These are phyloP conservation scores for Rapana venosa DNA, from an alignment of 2,888 invertebrate genomes.

Conservation along the genomic window DNA sequence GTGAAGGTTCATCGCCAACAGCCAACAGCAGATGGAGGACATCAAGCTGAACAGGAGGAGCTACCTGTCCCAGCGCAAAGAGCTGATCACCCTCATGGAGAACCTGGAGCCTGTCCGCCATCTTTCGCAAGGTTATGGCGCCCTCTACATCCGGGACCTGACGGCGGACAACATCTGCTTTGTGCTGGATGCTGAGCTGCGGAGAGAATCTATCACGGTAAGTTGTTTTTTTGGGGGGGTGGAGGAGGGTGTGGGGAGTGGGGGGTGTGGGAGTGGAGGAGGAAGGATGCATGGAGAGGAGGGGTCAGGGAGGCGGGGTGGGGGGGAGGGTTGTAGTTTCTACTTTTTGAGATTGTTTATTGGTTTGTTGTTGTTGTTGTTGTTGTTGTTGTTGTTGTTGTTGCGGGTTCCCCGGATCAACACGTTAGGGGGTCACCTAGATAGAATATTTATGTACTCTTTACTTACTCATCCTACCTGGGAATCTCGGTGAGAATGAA, in stretches of 20 bases:
- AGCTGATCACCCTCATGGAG: slow-evolving; percentile 59
- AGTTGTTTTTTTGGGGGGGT: neutral
- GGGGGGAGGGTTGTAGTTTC: neutral
- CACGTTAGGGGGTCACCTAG: too few relatives aligned
- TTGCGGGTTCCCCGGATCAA: too few relatives aligned
- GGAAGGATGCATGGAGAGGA: neutral
- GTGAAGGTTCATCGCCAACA: slow-evolving; percentile 60
- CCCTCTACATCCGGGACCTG: slow-evolving; percentile 49
- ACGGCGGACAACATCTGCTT: slow-evolving; percentile 49
- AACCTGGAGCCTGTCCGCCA: slow-evolving; percentile 57
- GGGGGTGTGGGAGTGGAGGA: neutral
- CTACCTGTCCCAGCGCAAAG: slow-evolving; percentile 51
- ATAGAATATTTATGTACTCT: too few relatives aligned
- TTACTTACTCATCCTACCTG: too few relatives aligned
- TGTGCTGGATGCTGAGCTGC: slow-evolving; percentile 37
- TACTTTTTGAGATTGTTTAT: neutral
- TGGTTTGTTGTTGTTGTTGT: too few relatives aligned
- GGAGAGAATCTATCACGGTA: slow-evolving; percentile 51
- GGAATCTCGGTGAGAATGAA: too few relatives aligned
- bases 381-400: too few relatives aligned
- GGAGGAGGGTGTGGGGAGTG: neutral
- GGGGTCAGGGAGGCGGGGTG: neutral
- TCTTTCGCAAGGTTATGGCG: slow-evolving; percentile 50
- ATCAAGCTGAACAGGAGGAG: slow-evolving; percentile 52
- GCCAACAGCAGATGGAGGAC: slow-evolving; percentile 59